Conservation (phyloP, 2,797 vertebrate species). For the Buphagus erythrorhynchus region DNA sequence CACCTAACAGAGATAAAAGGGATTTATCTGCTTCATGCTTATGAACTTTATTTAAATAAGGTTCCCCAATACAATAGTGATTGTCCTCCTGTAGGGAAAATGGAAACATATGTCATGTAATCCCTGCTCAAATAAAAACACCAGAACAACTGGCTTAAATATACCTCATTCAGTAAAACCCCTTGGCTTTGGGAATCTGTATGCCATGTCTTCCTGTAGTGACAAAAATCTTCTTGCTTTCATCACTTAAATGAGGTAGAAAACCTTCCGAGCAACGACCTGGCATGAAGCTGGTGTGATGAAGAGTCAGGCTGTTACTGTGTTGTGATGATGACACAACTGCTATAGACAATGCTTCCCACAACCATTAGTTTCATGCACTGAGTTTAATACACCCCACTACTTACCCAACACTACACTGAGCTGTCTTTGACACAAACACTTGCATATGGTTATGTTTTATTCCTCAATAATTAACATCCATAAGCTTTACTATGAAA, state of each 20-base stretch:
- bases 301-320: not conserved
- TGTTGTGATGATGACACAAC: not conserved
- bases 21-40: not conserved
- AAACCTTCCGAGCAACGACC: accelerated
- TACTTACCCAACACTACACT: not conserved
- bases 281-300: not conserved
- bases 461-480: not conserved
- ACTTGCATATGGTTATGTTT: not conserved
- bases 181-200: not conserved
- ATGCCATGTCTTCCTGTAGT: not conserved
- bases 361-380: not conserved
- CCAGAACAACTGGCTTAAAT: not conserved
- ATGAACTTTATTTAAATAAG: not conserved
- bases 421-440: not conserved
- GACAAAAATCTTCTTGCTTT: not conserved
- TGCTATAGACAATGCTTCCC: not conserved
- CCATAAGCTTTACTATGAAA: not conserved
- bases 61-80: not conserved
- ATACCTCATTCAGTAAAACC: not conserved
- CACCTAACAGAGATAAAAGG: not conserved
- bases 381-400: not conserved
- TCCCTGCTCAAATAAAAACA: not conserved
- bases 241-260: not conserved
- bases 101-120: not conserved
- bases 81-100: not conserved